A percentile compares a stretch with the other conserved stretches of the same genome.
Conservation (phyloP, 1,140 invertebrate species). For the Pseudoatta argentina region DNA sequence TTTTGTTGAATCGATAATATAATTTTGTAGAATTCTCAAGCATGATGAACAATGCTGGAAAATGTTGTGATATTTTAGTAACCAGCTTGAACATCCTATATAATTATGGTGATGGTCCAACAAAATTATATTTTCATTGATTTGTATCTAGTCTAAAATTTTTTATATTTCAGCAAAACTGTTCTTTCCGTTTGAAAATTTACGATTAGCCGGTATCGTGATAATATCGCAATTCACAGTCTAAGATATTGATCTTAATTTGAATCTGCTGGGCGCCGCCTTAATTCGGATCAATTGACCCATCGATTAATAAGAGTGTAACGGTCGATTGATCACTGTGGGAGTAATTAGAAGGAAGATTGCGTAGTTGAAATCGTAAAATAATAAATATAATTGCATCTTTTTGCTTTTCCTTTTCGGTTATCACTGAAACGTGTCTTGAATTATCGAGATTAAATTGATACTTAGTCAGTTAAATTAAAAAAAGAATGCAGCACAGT, state of each 20-base stretch:
- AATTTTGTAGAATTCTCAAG: no score
- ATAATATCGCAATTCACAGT: constrained; percentile 66
- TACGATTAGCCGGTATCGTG: constrained; percentile 55
- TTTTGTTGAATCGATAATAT: no score
- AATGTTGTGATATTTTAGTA: no score
- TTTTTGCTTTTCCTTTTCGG: not conserved
- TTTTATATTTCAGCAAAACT: no score
- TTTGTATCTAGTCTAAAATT: no score
- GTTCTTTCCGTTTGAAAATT: constrained; percentile 50
- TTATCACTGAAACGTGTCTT: not conserved
- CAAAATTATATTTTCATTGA: no score
- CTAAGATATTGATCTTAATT: constrained; percentile 75
- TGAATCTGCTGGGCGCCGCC: constrained; percentile 69
- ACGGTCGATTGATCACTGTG: constrained; percentile 61
- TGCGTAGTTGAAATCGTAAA: not conserved
- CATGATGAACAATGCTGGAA: no score
- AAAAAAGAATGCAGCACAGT: not conserved
- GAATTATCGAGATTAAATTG: not conserved
- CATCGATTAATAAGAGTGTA: constrained; percentile 69
- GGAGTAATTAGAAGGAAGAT: constrained; percentile 59
- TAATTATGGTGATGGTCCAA: no score
- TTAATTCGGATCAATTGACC: constrained; percentile 73
- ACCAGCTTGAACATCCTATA: no score
- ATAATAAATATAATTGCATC: not conserved
- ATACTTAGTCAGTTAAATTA: not conserved